Base-by-base conservation (phyloP, 2,113 vertebrate genomes). In the Tursiops truncatus region DNA sequence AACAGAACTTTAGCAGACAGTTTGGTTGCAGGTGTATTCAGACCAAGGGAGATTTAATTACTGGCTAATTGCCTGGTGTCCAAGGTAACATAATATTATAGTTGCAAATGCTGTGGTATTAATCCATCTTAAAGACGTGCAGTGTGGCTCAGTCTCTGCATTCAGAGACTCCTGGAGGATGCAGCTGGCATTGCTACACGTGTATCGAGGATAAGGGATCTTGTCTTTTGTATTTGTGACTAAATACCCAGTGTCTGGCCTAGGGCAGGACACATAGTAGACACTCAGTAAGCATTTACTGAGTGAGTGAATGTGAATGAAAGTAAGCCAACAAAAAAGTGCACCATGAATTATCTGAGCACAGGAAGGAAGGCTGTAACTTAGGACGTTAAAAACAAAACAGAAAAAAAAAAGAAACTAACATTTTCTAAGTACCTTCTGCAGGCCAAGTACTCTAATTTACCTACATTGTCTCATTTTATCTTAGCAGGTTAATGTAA, bases 11-110 rank as follows among this genome's bases (percentile, higher is more conserved):
- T 67, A 68, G 83, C 96, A 96, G 89, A 8, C 76, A 93, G 73
- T 95, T 96, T 96, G 74, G 67, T 96, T 97, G 97, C 91, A 25
- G 97, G 95, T 96, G 68, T 97, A 80, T 97, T 97, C 80, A 96
- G 87, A 96, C 91, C 96, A 95, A 96, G 95, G 91, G 88, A 98
- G 96, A 83, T 98, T 94, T 98, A 98, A 97, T 97, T 95, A 95
- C 98, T 96, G 95, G 96, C 98, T 97, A 98, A 98, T 94, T 98
- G 93, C 96, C 96, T 93, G 38, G 97, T 98, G 96, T 98, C 97
- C 96, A 95, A 97, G 96, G 65, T 93, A 89, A 96, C 87, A 80
- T 95, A 89, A 92, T 97, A 96, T 62, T 90, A 94, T 85, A 98
- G 94, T 96, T 97, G 88, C 83, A 97, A 98, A 44, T 81, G 82